These are phyloP conservation scores for Halcyon senegalensis DNA, from an alignment of 2,113 vertebrate species.

Conservation along the genomic window DNA sequence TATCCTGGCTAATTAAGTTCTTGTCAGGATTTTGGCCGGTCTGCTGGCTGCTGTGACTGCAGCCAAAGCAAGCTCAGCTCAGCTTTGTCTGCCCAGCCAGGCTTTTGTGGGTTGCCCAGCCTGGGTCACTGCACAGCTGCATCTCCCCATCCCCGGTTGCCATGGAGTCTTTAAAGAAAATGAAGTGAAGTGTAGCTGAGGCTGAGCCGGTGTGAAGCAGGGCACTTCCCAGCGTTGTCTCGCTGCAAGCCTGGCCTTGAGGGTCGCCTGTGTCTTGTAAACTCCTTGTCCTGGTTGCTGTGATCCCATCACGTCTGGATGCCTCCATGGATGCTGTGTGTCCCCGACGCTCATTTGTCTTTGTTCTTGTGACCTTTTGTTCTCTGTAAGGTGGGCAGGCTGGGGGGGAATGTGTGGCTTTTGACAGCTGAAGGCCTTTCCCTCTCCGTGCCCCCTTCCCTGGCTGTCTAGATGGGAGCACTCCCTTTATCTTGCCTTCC, in stretches of 20 bases:
- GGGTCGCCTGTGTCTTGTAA: not conserved
- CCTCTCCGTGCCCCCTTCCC: not conserved
- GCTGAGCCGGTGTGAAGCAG: constrained; percentile 12
- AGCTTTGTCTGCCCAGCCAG: constrained; percentile 8
- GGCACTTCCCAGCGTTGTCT: not conserved
- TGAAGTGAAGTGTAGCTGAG: constrained; percentile 4
- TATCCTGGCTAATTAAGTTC: constrained; percentile 47
- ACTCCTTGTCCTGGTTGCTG: not conserved
- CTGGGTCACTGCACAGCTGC: not conserved
- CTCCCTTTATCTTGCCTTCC: not conserved
- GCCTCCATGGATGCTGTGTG: fast-evolving
- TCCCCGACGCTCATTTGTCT: fast-evolving
- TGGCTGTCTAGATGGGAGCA: not conserved
- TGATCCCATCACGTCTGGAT: fast-evolving
- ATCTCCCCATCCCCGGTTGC: not conserved
- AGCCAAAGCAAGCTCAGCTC: constrained; percentile 22
- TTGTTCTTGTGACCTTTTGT: not conserved
- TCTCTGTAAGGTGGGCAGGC: not conserved
- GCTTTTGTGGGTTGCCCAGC: constrained; percentile 39
- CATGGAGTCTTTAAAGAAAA: constrained; percentile 43
- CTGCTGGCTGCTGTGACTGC: constrained; percentile 19
- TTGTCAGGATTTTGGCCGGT: not conserved
- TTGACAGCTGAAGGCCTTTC: not conserved
- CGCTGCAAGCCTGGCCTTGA: not conserved
- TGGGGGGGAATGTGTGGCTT: not conserved